Evolutionary conservation across 2,113 vertebrate species (phyloP).

Genomic region (Toxostoma redivivum): DNA sequence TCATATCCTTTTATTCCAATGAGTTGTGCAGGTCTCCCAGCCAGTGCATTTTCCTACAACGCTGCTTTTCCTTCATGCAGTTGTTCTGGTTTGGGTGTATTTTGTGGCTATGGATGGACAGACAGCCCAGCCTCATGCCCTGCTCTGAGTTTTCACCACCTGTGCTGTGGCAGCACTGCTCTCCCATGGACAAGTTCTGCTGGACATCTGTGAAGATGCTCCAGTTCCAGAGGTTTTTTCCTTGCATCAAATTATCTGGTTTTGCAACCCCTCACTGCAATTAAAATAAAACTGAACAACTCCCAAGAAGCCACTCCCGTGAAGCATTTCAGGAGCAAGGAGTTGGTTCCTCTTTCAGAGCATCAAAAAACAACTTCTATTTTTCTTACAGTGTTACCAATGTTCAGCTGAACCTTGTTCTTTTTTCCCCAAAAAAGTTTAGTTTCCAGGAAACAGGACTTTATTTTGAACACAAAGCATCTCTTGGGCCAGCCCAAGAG

Average conservation of each 20-base stretch:
- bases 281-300: not conserved
- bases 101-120: not conserved
- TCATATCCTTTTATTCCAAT: not conserved
- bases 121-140: not conserved
- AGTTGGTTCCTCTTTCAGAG: not conserved
- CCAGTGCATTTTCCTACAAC: fast-evolving
- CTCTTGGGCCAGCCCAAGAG: not conserved
- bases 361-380: not conserved
- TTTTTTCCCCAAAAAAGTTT: not conserved
- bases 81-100: not conserved
- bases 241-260: not conserved
- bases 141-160: not conserved
- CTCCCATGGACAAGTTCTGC: not conserved
- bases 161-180: not conserved
- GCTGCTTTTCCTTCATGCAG: not conserved
- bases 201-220: not conserved
- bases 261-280: not conserved
- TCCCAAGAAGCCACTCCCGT: not conserved
- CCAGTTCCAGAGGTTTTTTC: not conserved
- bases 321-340: not conserved
- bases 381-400: not conserved
- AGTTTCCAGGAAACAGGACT: not conserved
- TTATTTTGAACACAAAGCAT: not conserved
- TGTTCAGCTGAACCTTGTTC: not conserved
- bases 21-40: not conserved